Evolutionary conservation across 2,888 invertebrate genomes (phyloP), one percentile per base, ranked within the genome.

Genomic region (Oxycera nigricornis): DNA sequence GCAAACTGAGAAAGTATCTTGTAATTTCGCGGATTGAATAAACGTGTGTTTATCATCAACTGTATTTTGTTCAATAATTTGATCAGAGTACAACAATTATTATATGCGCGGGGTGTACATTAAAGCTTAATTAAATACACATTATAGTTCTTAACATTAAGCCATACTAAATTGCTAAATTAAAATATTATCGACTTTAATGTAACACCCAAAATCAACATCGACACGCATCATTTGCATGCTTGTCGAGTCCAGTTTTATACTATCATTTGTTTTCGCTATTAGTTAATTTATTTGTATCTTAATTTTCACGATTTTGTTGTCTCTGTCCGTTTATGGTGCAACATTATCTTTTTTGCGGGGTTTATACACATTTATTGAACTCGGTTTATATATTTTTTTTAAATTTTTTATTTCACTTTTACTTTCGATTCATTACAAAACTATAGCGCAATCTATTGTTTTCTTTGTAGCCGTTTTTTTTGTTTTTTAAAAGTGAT

Each of bases 381-480:
- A n/a, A n/a, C n/a, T n/a, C n/a, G n/a, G n/a, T n/a, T n/a, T n/a
- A n/a, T n/a, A n/a, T n/a, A n/a, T n/a, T 41, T 7, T 26, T 14
- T 22, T 31, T 35, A 22, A 22, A 39, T n/a, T 39, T 24, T 20
- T 67, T 67, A 39, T n/a, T n/a, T 39, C 39, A 39, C 14, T 14
- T 39, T 39, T 39, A 1, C 14, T 50, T 68, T 46, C 67, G 46
- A 67, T 24, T 50, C 68, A 22, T 68, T 46, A 68, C 17, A 68
- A 68, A 68, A 68, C 68, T 68, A 68, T 46, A 68, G 68, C 68
- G 30, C 68, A 52, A 65, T 65, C 65, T 65, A 41, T 22, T 41
- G 39, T 4, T 65, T 65, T 30, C 24, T 9, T 41, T 35, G 1
- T 39, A 9, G 7, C 6, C 1, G 39, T 22, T 41, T 1, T 31